phyloP scores from a whole-genome alignment of 2,888 invertebrate genomes.

The Drosophila mercatorum region DNA sequence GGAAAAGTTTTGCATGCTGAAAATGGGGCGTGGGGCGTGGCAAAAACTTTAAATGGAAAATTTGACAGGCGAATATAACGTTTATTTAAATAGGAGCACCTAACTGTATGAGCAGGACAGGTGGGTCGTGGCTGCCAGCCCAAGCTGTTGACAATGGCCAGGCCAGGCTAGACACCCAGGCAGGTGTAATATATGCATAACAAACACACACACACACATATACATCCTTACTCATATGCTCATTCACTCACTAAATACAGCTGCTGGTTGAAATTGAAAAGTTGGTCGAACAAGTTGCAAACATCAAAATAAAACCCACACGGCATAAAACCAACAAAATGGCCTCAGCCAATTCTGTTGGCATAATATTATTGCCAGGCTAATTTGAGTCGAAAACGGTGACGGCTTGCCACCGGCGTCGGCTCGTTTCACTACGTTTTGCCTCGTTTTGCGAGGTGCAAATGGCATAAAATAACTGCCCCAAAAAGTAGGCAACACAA shows the following conservation, averaged over 20 bases:
- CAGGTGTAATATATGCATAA: slow-evolving; percentile 50
- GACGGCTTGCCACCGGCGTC: neutral
- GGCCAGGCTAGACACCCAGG: slow-evolving; percentile 38
- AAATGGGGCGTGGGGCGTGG: slow-evolving; percentile 18
- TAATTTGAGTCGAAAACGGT: slow-evolving; percentile 43
- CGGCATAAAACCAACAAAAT: slow-evolving; percentile 43
- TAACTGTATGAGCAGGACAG: slow-evolving; percentile 3
- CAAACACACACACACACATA: slow-evolving; percentile 16
- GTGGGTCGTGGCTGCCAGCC: neutral
- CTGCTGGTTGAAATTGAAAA: slow-evolving; percentile 67
- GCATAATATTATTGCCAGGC: slow-evolving; percentile 60
- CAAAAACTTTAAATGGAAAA: slow-evolving; percentile 81
- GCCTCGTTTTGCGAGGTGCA: slow-evolving; percentile 62
- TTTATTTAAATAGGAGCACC: slow-evolving; percentile 71
- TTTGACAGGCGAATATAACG: slow-evolving; percentile 77
- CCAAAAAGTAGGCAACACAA: slow-evolving; percentile 51
- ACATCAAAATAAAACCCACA: slow-evolving; percentile 41
- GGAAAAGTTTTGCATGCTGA: slow-evolving; percentile 67
- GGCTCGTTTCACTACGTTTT: slow-evolving; percentile 10
- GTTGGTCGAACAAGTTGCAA: slow-evolving; percentile 54
- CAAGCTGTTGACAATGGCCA: slow-evolving; percentile 43
- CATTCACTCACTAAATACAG: slow-evolving; percentile 26
- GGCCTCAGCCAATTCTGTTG: slow-evolving; percentile 35
- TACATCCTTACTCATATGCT: slow-evolving; percentile 12
- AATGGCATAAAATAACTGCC: slow-evolving; percentile 73